Evolutionary conservation across 2,113 vertebrate species (phyloP).

Genomic region (Centropus bengalensis): DNA sequence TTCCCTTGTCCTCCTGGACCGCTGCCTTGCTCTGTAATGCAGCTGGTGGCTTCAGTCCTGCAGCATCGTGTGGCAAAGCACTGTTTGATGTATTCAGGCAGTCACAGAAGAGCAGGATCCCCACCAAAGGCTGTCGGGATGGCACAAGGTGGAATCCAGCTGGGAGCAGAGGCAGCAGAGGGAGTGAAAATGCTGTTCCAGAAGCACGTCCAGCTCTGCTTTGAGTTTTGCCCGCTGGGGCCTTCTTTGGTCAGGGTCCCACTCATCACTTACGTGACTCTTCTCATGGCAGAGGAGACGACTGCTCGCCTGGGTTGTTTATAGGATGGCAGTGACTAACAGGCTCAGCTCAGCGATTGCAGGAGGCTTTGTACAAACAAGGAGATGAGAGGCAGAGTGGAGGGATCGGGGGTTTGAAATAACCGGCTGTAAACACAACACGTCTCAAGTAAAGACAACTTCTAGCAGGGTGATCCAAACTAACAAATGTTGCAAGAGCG

Average conservation of each 20-base stretch:
- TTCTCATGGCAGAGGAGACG: neutral
- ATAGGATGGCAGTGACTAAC: neutral
- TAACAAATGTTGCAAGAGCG: neutral
- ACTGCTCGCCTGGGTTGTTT: neutral
- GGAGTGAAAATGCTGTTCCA: neutral
- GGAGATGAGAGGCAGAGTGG: constrained; percentile 48
- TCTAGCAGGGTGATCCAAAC: neutral
- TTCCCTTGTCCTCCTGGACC: neutral
- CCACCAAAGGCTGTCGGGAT: rapidly evolving
- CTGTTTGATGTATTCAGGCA: neutral
- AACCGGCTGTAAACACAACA: neutral
- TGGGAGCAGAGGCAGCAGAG: rapidly evolving
- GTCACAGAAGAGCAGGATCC: rapidly evolving
- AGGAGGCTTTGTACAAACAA: constrained; percentile 60
- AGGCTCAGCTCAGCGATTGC: neutral
- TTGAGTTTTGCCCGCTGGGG: neutral
- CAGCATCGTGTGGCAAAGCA: neutral
- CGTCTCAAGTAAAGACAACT: neutral
- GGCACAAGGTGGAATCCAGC: rapidly evolving
- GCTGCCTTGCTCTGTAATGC: neutral
- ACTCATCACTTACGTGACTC: neutral
- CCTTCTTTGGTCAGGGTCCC: constrained; percentile 6
- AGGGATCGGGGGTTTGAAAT: neutral
- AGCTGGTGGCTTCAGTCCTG: neutral
- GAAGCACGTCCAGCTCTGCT: neutral